These are phyloP conservation scores for Phaetusa simplex DNA, from an alignment of 2,113 vertebrate species.

Conservation along the genomic window DNA sequence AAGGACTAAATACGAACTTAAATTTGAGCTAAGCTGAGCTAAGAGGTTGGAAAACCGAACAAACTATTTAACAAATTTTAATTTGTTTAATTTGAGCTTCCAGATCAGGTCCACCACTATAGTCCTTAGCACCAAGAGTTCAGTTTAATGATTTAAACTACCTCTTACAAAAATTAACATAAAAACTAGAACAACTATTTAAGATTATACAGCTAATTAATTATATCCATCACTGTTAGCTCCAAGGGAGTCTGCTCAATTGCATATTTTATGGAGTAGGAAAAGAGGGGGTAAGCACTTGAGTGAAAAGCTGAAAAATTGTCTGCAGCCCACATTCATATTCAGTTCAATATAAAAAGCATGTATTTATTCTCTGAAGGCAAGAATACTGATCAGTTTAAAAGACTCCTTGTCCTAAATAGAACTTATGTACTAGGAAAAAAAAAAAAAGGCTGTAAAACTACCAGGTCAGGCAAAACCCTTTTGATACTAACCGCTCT, in stretches of 20 bases:
- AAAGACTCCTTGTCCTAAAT: background rate
- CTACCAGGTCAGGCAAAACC: background rate
- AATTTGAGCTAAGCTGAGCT: background rate
- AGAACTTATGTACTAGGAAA: background rate
- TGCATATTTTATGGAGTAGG: slow-evolving; percentile 34
- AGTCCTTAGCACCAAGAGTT: background rate
- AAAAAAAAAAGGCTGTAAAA: background rate
- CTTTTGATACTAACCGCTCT: background rate
- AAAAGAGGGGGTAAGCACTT: background rate
- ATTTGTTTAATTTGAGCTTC: slow-evolving; percentile 13
- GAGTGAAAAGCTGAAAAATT: slow-evolving; percentile 53
- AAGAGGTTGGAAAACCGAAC: background rate
- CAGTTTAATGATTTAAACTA: slow-evolving; percentile 43
- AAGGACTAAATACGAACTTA: background rate
- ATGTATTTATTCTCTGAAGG: background rate
- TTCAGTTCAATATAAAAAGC: background rate
- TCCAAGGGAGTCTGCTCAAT: slow-evolving; percentile 11
- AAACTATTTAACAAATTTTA: background rate
- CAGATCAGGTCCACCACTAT: background rate
- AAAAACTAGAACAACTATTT: slow-evolving; percentile 9
- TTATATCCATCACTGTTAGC: slow-evolving; percentile 18
- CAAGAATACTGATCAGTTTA: background rate
- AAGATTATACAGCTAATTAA: slow-evolving; percentile 47
- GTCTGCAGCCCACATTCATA: background rate
- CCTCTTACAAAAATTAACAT: slow-evolving; percentile 44